Evolutionary conservation across 64 coral and sea anemone genomes (phyloP).

Genomic region (Montipora sp.): DNA sequence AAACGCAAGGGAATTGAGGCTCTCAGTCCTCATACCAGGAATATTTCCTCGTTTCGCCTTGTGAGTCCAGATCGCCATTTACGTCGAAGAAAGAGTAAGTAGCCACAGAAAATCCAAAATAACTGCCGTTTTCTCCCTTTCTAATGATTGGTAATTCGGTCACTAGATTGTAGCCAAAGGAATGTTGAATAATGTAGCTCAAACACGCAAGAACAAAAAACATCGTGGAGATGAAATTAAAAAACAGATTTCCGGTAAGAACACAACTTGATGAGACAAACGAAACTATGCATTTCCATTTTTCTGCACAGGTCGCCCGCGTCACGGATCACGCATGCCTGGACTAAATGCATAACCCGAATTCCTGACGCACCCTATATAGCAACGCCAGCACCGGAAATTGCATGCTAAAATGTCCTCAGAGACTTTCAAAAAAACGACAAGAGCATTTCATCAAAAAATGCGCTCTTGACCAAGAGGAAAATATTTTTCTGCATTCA

Average conservation of each 20-base stretch:
- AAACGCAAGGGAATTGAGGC: neutral
- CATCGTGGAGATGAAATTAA: slow-evolving; percentile 50
- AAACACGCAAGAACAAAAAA: slow-evolving; percentile 19
- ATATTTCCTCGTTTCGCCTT: neutral
- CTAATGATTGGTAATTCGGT: slow-evolving; percentile 62
- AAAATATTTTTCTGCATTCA: neutral
- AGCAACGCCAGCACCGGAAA: slow-evolving; percentile 10
- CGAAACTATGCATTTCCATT: slow-evolving; percentile 8
- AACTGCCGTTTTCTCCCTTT: slow-evolving; percentile 47
- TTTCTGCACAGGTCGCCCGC: neutral
- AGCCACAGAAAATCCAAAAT: slow-evolving; percentile 77
- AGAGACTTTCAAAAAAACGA: neutral
- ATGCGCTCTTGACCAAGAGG: neutral
- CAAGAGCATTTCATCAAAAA: neutral
- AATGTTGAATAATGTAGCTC: slow-evolving; percentile 42
- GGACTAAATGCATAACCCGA: slow-evolving; percentile 7
- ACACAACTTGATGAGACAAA: neutral
- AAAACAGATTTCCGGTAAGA: slow-evolving; percentile 28
- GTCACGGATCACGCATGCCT: slow-evolving; percentile 52
- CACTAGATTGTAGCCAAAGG: slow-evolving; percentile 57
- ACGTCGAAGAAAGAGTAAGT: neutral
- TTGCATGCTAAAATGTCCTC: neutral
- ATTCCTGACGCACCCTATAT: neutral
- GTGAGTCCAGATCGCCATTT: neutral
- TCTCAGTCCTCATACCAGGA: neutral